Evolutionary conservation across 2,113 vertebrate species (phyloP).

Genomic region (Pardalotus punctatus): DNA sequence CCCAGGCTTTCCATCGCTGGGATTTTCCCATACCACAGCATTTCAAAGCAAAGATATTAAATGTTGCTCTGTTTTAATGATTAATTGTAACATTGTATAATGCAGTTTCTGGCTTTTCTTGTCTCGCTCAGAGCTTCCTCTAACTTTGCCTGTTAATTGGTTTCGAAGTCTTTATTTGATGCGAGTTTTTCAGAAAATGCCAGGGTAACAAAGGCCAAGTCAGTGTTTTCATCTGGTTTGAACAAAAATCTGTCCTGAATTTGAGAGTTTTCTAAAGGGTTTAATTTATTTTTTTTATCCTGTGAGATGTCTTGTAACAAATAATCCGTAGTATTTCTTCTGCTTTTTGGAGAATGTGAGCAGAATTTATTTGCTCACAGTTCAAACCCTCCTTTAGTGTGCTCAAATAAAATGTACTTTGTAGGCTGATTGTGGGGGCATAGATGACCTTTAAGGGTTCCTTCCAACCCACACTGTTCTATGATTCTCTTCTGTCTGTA

Average conservation of each 20-base stretch:
- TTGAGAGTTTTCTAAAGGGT: background rate
- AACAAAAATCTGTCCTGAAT: background rate
- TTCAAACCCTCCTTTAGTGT: background rate
- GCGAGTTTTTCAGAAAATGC: background rate
- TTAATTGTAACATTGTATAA: background rate
- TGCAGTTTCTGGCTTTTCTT: conserved; percentile 12
- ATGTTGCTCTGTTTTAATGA: background rate
- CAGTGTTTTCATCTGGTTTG: background rate
- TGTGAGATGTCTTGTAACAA: background rate
- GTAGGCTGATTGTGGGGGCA: too few species aligned
- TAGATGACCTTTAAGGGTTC: background rate
- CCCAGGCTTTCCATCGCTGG: background rate
- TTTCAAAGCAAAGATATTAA: conserved; percentile 45
- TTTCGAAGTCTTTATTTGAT: background rate
- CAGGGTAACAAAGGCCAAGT: background rate
- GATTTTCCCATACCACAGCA: background rate
- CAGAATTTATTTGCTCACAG: background rate
- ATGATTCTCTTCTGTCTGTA: background rate
- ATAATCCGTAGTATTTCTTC: background rate
- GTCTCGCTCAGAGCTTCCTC: background rate
- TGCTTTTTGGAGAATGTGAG: background rate
- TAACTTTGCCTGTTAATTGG: background rate
- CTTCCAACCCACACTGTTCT: background rate
- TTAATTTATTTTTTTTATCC: background rate
- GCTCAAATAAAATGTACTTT: background rate